Conservation (phyloP, 2,797 vertebrate species). For the Acrossocheilus fasciatus region DNA sequence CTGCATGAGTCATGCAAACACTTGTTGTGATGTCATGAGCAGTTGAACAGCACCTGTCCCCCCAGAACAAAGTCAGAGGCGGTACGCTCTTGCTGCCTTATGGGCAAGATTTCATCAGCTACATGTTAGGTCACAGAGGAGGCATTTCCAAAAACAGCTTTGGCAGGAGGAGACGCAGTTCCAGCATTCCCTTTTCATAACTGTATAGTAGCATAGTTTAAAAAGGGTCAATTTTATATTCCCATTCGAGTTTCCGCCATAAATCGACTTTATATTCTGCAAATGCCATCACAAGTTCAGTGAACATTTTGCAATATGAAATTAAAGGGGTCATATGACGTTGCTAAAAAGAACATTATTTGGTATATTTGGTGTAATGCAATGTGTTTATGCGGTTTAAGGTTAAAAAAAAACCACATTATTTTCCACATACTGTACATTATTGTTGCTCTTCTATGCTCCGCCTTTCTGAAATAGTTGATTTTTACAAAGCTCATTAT, state of each 20-base stretch:
- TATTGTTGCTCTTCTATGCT: too few species aligned
- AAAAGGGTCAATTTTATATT: not conserved
- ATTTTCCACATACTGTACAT: too few species aligned
- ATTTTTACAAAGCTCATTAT: too few species aligned
- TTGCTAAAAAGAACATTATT: too few species aligned
- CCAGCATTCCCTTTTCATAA: conserved; percentile 25
- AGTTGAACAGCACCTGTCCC: conserved; percentile 77
- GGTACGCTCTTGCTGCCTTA: conserved; percentile 54
- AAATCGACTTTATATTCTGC: conserved; percentile 7
- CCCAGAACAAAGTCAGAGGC: conserved; percentile 52
- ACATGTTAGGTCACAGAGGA: conserved; percentile 49
- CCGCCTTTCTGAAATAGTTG: too few species aligned
- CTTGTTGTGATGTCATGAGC: conserved; percentile 81
- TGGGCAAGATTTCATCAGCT: conserved; percentile 60
- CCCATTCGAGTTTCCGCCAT: not conserved
- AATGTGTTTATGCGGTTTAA: too few species aligned
- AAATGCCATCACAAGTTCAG: not conserved
- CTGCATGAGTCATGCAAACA: conserved; percentile 75
- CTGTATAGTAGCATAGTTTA: conserved; percentile 27
- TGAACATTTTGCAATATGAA: conserved; percentile 3
- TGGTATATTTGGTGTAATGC: too few species aligned
- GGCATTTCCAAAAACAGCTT: conserved; percentile 56
- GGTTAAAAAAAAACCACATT: too few species aligned
- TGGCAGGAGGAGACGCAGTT: conserved; percentile 18
- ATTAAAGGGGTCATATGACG: not conserved